Evolutionary conservation across 2,888 invertebrate genomes (phyloP).

Genomic region (Drosophila recens): DNA sequence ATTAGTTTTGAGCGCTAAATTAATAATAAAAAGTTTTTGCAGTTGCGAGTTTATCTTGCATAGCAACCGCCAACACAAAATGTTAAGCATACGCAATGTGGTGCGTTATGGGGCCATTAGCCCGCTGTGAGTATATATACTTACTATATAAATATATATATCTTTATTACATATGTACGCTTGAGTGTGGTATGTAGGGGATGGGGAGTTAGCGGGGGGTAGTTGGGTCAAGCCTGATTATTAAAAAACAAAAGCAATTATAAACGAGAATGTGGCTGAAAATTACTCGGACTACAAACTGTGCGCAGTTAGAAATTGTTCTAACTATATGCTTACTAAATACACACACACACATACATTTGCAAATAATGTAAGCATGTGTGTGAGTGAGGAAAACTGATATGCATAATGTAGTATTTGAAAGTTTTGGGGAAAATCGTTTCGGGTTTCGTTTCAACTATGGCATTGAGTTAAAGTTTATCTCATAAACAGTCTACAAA

Average conservation of each 20-base stretch:
- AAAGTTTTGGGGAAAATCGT: slow-evolving; percentile 45
- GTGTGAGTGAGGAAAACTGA: slow-evolving; percentile 33
- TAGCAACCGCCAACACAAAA: slow-evolving; percentile 48
- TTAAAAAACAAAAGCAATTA: slow-evolving; percentile 80
- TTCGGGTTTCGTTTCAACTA: slow-evolving; percentile 25
- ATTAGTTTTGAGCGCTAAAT: slow-evolving; percentile 75
- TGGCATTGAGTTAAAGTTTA: slow-evolving; percentile 48
- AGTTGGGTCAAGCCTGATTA: slow-evolving; percentile 69
- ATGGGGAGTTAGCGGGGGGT: slow-evolving; percentile 17
- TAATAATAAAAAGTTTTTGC: slow-evolving; percentile 73
- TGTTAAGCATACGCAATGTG: slow-evolving; percentile 68
- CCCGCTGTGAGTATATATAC: slow-evolving; percentile 14
- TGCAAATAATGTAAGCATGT: background rate
- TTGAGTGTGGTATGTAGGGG: slow-evolving; percentile 1
- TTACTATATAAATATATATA: background rate
- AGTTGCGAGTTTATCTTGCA: slow-evolving; percentile 62
- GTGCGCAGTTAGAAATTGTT: slow-evolving; percentile 57
- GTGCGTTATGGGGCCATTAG: slow-evolving; percentile 49
- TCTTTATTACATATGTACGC: slow-evolving; percentile 1
- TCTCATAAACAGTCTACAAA: slow-evolving; percentile 30
- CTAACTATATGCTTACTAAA: slow-evolving; percentile 21
- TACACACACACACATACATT: slow-evolving; percentile 27
- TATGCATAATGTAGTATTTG: slow-evolving; percentile 60
- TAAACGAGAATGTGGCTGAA: slow-evolving; percentile 56
- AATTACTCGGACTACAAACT: slow-evolving; percentile 61